Evolutionary conservation across 2,113 vertebrate species (phyloP).

Genomic region (Laticauda colubrina): DNA sequence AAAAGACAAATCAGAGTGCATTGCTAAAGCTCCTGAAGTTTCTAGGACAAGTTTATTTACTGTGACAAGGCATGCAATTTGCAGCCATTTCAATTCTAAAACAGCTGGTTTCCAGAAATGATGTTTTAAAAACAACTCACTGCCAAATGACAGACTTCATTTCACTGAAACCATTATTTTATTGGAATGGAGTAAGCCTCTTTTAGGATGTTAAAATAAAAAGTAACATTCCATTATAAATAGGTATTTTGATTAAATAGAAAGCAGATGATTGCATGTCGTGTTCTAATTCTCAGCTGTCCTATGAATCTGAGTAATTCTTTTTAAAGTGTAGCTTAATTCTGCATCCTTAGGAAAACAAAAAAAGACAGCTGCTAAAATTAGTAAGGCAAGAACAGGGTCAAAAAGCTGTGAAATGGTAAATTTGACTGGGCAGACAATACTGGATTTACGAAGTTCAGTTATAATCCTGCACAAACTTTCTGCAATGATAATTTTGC

Average conservation of each 20-base stretch:
- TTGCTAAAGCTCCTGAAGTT: rapidly evolving
- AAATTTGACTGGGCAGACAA: not conserved
- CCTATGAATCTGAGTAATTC: not conserved
- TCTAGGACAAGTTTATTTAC: rapidly evolving
- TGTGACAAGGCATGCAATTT: not conserved
- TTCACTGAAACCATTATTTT: not conserved
- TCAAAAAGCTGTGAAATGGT: not conserved
- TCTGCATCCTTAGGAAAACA: not conserved
- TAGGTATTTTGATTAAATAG: not conserved
- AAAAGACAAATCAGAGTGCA: rapidly evolving
- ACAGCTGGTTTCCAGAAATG: not conserved
- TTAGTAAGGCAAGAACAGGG: not conserved
- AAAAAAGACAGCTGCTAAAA: not conserved
- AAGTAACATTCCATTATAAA: not conserved
- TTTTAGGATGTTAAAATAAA: not conserved
- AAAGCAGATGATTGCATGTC: not conserved
- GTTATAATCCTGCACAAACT: not conserved
- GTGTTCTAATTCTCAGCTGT: not conserved
- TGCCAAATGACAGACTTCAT: too few species aligned
- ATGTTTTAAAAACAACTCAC: not conserved
- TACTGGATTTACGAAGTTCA: not conserved
- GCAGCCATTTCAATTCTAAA: not conserved
- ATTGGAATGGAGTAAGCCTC: not conserved
- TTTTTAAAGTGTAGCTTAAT: not conserved
- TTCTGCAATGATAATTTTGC: not conserved